A percentile compares a stretch with the other conserved stretches of the same genome.
These are phyloP conservation scores for Odontamblyopus lacepedii DNA, from an alignment of 2,797 vertebrate species.

Conservation along the genomic window DNA sequence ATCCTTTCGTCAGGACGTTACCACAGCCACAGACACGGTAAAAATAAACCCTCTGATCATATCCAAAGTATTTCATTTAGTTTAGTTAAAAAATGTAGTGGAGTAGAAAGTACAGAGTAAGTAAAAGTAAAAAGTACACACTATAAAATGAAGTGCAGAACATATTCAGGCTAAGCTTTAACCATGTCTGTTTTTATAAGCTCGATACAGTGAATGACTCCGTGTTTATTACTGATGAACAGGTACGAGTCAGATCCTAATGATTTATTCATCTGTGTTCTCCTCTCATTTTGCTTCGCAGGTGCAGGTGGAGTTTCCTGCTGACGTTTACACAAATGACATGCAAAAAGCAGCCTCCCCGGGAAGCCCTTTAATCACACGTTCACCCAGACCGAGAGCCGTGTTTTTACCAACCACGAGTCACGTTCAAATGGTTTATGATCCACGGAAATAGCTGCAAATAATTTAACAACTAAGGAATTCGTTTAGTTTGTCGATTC, in stretches of 20 bases:
- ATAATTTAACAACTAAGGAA: background rate
- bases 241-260: background rate
- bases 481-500: too few relatives aligned
- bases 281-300: background rate
- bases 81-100: too few relatives aligned
- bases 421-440: background rate
- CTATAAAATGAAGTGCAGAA: too few relatives aligned
- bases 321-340: background rate
- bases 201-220: background rate
- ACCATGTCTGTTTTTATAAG: too few relatives aligned
- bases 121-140: too few relatives aligned
- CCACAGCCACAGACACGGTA: too few relatives aligned
- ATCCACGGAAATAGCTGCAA: background rate
- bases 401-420: background rate
- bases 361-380: background rate
- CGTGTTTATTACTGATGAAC: background rate
- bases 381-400: background rate
- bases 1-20: too few relatives aligned
- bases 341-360: background rate
- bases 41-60: too few relatives aligned
- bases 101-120: too few relatives aligned
- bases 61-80: too few relatives aligned
- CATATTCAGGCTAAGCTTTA: too few relatives aligned
- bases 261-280: background rate
- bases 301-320: background rate